Evolutionary conservation across 2,113 vertebrate genomes (phyloP).

Genomic region (Rousettus leschenaultii): DNA sequence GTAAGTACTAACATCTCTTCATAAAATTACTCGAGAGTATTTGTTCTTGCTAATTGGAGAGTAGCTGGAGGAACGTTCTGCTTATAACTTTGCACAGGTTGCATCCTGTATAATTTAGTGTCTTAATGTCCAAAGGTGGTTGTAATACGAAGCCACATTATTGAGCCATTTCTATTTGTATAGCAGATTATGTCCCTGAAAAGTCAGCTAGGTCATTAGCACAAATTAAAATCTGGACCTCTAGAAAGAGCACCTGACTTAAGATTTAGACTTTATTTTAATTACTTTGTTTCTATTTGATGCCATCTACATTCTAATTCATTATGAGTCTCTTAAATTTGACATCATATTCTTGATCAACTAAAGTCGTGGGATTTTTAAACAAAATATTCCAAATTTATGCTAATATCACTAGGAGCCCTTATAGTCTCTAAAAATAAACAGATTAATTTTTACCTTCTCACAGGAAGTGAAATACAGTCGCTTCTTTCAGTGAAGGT

Average conservation of each 20-base stretch:
- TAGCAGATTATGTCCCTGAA: slow-evolving; percentile 42
- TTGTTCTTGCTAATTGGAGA: slow-evolving; percentile 47
- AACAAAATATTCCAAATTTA: slow-evolving; percentile 37
- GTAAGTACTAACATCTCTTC: slow-evolving; percentile 73
- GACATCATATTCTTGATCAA: slow-evolving; percentile 32
- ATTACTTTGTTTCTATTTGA: slow-evolving; percentile 61
- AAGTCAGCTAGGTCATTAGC: slow-evolving; percentile 52
- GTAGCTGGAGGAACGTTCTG: slow-evolving; percentile 11
- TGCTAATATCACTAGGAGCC: background rate
- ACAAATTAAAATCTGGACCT: slow-evolving; percentile 62
- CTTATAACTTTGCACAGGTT: background rate
- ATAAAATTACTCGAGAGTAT: slow-evolving; percentile 43
- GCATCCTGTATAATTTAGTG: slow-evolving; percentile 2
- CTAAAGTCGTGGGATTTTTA: background rate
- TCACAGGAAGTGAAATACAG: background rate
- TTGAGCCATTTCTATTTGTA: slow-evolving; percentile 27
- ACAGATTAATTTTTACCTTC: background rate
- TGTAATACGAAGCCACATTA: background rate
- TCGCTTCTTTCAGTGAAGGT: slow-evolving; percentile 8
- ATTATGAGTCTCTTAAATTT: slow-evolving; percentile 21
- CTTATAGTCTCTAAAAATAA: slow-evolving; percentile 8
- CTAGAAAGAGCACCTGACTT: background rate
- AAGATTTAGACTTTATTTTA: slow-evolving; percentile 52
- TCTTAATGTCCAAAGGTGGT: background rate
- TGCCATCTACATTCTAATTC: background rate